Evolutionary conservation across 2,888 invertebrate genomes (phyloP).

Genomic region (Venustoraphidia nigricollis): DNA sequence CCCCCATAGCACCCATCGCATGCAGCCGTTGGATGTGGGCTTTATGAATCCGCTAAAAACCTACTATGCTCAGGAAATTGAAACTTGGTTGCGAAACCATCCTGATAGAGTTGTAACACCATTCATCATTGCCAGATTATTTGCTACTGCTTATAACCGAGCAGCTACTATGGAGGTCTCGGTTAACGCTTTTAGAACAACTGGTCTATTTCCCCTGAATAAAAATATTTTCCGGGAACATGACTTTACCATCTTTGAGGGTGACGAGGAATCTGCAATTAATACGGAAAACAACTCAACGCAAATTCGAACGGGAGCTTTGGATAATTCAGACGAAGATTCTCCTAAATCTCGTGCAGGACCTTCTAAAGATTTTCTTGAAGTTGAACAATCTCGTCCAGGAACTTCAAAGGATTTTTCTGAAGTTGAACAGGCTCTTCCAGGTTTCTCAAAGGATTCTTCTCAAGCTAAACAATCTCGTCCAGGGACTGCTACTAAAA

Average conservation of each 20-base stretch:
- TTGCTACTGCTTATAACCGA: conserved; percentile 12
- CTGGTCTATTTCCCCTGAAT: conserved; percentile 3
- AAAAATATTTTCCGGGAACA: conserved; percentile 1
- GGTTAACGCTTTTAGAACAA: conserved; percentile 2
- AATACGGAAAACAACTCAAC: too few species aligned
- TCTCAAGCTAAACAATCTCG: too few species aligned
- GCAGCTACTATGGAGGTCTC: conserved; percentile 10
- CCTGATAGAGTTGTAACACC: conserved; percentile 13
- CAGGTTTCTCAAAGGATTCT: too few species aligned
- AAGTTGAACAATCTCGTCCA: too few species aligned
- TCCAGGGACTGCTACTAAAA: too few species aligned
- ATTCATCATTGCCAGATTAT: conserved; percentile 12
- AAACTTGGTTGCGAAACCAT: conserved; percentile 12
- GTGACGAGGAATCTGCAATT: too few species aligned
- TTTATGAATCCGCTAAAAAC: conserved; percentile 15
- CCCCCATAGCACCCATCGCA: conserved; percentile 15
- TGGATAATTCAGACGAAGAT: too few species aligned
- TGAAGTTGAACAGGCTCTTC: too few species aligned
- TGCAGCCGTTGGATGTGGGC: conserved; percentile 14
- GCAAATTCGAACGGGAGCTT: too few species aligned
- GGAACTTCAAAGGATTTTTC: too few species aligned
- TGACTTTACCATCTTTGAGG: not conserved
- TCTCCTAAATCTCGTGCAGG: too few species aligned
- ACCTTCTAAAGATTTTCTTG: too few species aligned
- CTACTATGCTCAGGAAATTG: conserved; percentile 14